Evolutionary conservation across 2,888 invertebrate species (phyloP).

Genomic region (Eilema sororculum): DNA sequence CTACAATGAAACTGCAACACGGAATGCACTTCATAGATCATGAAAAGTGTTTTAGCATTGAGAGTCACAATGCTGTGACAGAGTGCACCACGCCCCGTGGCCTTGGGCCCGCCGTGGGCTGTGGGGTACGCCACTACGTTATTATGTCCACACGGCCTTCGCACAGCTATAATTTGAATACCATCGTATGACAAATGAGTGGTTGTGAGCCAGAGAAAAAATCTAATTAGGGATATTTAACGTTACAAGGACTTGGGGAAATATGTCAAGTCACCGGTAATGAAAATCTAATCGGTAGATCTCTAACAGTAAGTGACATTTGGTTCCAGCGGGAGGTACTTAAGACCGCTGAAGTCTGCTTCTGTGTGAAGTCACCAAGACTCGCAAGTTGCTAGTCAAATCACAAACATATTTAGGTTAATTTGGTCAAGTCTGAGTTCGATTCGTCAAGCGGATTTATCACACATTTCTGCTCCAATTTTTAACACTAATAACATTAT

Average conservation of each 20-base stretch:
- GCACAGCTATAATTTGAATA: conserved; percentile 31
- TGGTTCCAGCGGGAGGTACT: background rate
- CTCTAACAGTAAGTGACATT: no score
- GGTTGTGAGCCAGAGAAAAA: conserved; percentile 21
- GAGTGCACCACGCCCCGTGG: conserved; percentile 38
- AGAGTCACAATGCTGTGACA: conserved; percentile 42
- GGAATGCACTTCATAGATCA: conserved; percentile 5
- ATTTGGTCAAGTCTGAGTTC: no score
- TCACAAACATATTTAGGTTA: no score
- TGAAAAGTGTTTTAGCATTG: conserved; percentile 24
- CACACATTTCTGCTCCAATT: no score
- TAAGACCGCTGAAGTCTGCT: background rate
- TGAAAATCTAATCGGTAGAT: background rate
- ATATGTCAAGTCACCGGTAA: background rate
- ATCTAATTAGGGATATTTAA: conserved; percentile 33
- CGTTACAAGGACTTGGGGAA: background rate
- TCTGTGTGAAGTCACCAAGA: background rate
- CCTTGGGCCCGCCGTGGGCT: conserved; percentile 31
- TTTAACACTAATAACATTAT: no score
- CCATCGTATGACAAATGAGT: conserved; percentile 24
- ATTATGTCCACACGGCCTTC: conserved; percentile 40
- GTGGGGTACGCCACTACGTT: conserved; percentile 13
- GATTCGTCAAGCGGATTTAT: no score
- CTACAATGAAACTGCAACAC: conserved; percentile 6
- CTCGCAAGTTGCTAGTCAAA: background rate